Evolutionary conservation across 2,113 vertebrate genomes (phyloP).

Genomic region (Bolborhynchus lineola): DNA sequence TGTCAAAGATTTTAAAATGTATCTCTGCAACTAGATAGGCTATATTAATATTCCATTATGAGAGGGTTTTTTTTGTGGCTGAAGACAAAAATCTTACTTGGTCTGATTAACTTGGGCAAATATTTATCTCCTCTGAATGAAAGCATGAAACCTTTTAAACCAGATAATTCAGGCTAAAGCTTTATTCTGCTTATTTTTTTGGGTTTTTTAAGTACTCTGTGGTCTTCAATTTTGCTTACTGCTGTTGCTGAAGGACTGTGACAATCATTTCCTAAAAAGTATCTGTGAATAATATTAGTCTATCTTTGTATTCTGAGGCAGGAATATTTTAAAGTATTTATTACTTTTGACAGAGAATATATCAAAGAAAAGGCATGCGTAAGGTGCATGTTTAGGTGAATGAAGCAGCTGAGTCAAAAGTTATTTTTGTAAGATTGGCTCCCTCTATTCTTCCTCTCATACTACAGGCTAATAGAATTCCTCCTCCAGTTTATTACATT

Average conservation of each 20-base stretch:
- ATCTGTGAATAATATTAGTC: not conserved
- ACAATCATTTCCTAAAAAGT: not conserved
- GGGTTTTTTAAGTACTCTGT: not conserved
- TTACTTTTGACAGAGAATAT: not conserved
- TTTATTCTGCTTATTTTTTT: not conserved
- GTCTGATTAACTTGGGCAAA: not conserved
- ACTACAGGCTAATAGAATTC: not conserved
- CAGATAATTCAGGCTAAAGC: not conserved
- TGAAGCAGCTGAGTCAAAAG: not conserved
- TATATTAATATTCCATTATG: not conserved
- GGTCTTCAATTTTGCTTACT: not conserved
- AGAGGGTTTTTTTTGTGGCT: not conserved
- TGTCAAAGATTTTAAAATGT: not conserved
- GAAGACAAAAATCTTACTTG: not conserved
- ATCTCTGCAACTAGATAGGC: not conserved
- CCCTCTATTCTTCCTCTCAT: not conserved
- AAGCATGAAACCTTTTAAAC: not conserved
- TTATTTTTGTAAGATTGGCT: not conserved
- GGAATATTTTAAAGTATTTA: not conserved
- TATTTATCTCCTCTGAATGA: not conserved
- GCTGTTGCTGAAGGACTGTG: not conserved
- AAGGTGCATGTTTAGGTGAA: not conserved
- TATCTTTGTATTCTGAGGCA: not conserved
- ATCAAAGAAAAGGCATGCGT: not conserved
- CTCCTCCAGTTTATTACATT: not conserved